A percentile compares a stretch with the other conserved stretches of the same genome.
Conservation (phyloP, 2,797 vertebrate species). For the Catharus ustulatus region DNA sequence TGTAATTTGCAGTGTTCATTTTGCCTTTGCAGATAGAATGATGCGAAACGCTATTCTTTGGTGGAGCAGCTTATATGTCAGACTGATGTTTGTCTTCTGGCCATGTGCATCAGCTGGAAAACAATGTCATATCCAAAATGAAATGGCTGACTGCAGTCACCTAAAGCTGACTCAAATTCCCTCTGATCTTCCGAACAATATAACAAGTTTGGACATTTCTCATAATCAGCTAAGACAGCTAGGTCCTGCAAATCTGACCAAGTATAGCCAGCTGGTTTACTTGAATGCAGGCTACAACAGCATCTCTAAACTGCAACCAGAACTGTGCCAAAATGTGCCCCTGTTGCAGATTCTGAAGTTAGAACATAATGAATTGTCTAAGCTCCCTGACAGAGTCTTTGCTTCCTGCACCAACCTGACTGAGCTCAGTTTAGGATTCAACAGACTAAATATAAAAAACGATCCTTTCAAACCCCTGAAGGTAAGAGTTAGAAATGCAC, state of each 20-base stretch:
- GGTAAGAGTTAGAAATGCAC: slow-evolving; percentile 62
- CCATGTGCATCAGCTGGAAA: background rate
- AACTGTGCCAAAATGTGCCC: slow-evolving; percentile 80
- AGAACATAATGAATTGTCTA: slow-evolving; percentile 83
- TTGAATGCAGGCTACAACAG: slow-evolving; percentile 85
- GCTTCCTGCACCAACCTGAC: slow-evolving; percentile 77
- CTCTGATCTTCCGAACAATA: slow-evolving; percentile 83
- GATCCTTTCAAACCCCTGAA: slow-evolving; percentile 80
- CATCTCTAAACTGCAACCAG: slow-evolving; percentile 80
- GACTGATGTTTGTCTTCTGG: background rate
- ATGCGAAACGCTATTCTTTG: background rate
- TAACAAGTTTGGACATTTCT: slow-evolving; percentile 87
- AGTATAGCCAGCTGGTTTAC: slow-evolving; percentile 78
- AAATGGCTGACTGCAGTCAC: slow-evolving; percentile 89
- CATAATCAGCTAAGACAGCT: slow-evolving; percentile 85
- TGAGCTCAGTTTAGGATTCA: slow-evolving; percentile 81
- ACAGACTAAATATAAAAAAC: slow-evolving; percentile 81
- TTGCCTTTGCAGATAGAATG: slow-evolving; percentile 38
- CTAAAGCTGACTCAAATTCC: slow-evolving; percentile 84
- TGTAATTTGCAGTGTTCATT: background rate
- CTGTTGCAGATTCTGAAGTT: slow-evolving; percentile 81
- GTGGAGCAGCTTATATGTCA: slow-evolving; percentile 24
- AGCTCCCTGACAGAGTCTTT: slow-evolving; percentile 79
- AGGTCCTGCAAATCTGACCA: slow-evolving; percentile 73
- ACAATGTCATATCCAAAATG: slow-evolving; percentile 71